Base-by-base conservation (phyloP, 2,888 invertebrate species). In the Drosophila helvetica region DNA sequence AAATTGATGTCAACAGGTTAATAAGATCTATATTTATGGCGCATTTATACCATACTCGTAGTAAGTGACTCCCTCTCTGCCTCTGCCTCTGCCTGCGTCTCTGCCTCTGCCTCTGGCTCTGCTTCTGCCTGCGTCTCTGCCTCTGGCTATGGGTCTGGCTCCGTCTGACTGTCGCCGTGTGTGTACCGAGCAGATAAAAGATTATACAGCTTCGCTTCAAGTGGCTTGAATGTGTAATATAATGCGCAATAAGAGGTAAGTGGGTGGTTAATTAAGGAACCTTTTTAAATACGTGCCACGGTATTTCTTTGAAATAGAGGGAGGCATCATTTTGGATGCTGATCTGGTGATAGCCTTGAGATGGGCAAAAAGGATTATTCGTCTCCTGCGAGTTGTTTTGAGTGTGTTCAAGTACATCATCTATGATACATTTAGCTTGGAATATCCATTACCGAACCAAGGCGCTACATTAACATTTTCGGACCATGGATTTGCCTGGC, bases 1-100 rank as follows among this genome's bases (percentile, higher is more conserved):
- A 74, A 74, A 74, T 74, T 74, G 73, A 74, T 74, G 74, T 74
- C 74, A 74, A 73, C 74, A 74, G 74, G 74, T 74, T 74, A 74
- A 74, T 74, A 74, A 73, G 74, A 74, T 74, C 73, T 73, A 74
- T 74, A 74, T 74, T 74, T 74, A 74, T 73, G 74, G 73, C 68
- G 73, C 62, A 67, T 54, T 66, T 73, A 69, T 72, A 73, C 48
- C 30, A 22, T 43, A 27, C 27, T 27, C 27, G 27, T 27, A 7
- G 27, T 27, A 62, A 54, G 64, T 64, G 47, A 19, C 25, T 33
- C 18, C 18, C 19, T 38, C 12, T 19, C 27, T 27, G 10, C 19
- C 52, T n/a, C 62, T 2, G 46, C 38, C 25, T 6, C 38, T 19
- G 38, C 3, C 18, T 38, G 17, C 15, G 17, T 22, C 42, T 22